These are phyloP conservation scores for Cryptotis parvus DNA, from an alignment of 2,113 vertebrate genomes.

Conservation along the genomic window DNA sequence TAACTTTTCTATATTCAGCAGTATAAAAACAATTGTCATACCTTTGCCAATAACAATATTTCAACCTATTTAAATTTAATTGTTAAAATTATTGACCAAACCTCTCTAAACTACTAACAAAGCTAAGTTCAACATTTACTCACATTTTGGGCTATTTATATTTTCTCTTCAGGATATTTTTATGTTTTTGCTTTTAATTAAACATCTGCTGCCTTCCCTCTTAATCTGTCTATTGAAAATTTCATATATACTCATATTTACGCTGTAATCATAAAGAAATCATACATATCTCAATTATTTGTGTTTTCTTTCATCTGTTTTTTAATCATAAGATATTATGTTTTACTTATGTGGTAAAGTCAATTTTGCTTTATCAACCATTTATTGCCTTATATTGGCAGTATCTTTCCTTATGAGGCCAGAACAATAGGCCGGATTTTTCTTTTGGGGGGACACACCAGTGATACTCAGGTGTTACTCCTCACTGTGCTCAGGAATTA, in stretches of 20 bases:
- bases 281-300: neutral
- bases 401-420: neutral
- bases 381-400: neutral
- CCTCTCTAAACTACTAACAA: conserved; percentile 17
- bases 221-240: no score
- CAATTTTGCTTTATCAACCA: neutral
- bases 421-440: neutral
- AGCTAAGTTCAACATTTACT: neutral
- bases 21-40: no score
- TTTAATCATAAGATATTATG: neutral
- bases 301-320: neutral
- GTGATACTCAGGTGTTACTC: no score
- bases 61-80: no score
- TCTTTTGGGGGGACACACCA: neutral
- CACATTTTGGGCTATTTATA: neutral
- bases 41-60: no score
- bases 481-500: no score
- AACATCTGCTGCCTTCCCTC: no score
- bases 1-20: neutral
- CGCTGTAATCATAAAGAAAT: no score
- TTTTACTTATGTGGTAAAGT: neutral
- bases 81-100: no score
- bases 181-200: neutral
- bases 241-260: neutral
- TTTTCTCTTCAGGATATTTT: neutral